Evolutionary conservation across 2,113 vertebrate genomes (phyloP), one percentile per base, ranked within the genome.

Genomic region (Cyanoderma ruficeps): DNA sequence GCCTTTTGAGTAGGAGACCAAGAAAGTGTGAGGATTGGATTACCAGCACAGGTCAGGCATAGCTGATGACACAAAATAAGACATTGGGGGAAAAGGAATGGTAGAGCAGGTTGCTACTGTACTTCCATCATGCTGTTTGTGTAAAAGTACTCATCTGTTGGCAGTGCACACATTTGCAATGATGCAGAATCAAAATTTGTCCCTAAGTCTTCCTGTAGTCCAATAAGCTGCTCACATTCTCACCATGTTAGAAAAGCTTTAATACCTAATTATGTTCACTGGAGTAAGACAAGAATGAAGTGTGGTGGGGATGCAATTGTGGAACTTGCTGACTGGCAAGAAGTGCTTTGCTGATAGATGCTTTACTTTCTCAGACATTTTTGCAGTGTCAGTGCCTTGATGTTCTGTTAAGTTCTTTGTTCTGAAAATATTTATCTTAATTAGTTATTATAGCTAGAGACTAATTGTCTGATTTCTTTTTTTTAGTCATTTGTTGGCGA

Each of bases 401-500:
- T 89, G 53, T 94, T 88, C 78, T 76, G 21, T 57, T 63, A 68
- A 78, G 41, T 68, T 83, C 74, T 72, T 79, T 91, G 52, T 72
- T 81, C 47, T 92, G 87, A 95, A 97, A 96, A 92, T 90, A 96
- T 75, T 92, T 94, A 65, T 95, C 87, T 76, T 89, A 87, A 87
- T 94, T 87, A 83, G 57, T 89, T 81, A 75, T 64, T 90, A 87
- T 64, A 94, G 65, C 55, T 70, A 68, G 39, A 94, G 67, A 86
- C 57, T 95, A 94, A 95, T 95, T 86, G 79, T 84, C 47, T 91
- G 7, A 88, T 87, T 79, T 70, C 18, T 37, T 90, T 86, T 78
- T 91, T 80, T 83, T 64, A 67, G 80, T 64, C 14, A 2, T 92
- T 93, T 87, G 47, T 87, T 95, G 77, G 82, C 0, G 0, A 90